Evolutionary conservation across 2,797 vertebrate genomes (phyloP).

Genomic region (Synanceia verrucosa): DNA sequence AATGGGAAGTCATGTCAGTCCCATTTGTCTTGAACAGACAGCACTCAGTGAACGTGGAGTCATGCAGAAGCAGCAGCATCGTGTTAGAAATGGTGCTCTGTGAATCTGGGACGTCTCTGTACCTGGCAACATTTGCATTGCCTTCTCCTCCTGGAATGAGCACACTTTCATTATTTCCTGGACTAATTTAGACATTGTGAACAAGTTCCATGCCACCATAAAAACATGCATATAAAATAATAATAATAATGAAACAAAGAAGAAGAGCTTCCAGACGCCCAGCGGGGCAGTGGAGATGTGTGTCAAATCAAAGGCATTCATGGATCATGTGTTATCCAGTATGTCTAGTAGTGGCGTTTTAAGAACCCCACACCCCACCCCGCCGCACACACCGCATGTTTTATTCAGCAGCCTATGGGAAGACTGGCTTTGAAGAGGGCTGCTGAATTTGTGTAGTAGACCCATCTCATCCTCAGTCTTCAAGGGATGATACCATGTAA

Average conservation of each 20-base stretch:
- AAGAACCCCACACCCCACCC: slow-evolving; percentile 48
- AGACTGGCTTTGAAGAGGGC: slow-evolving; percentile 79
- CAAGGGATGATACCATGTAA: slow-evolving; percentile 60
- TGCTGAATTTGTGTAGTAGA: slow-evolving; percentile 72
- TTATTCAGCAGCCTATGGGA: slow-evolving; percentile 81
- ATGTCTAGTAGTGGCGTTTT: slow-evolving; percentile 63
- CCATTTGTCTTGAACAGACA: slow-evolving; percentile 25
- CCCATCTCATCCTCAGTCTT: slow-evolving; percentile 67
- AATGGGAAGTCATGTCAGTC: neutral
- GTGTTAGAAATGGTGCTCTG: slow-evolving; percentile 37
- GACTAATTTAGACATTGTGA: slow-evolving; percentile 54
- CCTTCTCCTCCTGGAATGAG: slow-evolving; percentile 52
- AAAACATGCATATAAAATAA: neutral
- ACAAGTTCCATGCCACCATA: slow-evolving; percentile 28
- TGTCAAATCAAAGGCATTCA: slow-evolving; percentile 76
- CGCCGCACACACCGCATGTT: slow-evolving; percentile 77
- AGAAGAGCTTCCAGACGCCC: slow-evolving; percentile 57
- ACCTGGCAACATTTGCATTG: slow-evolving; percentile 64
- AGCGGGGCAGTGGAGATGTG: slow-evolving; percentile 64
- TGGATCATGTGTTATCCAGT: slow-evolving; percentile 67
- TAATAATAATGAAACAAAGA: slow-evolving; percentile 33
- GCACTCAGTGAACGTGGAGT: slow-evolving; percentile 34
- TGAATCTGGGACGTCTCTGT: slow-evolving; percentile 75
- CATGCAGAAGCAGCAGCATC: slow-evolving; percentile 28
- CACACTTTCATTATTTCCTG: slow-evolving; percentile 50